phyloP scores from a whole-genome alignment of 2,797 vertebrate genomes.

The Manis javanica region DNA sequence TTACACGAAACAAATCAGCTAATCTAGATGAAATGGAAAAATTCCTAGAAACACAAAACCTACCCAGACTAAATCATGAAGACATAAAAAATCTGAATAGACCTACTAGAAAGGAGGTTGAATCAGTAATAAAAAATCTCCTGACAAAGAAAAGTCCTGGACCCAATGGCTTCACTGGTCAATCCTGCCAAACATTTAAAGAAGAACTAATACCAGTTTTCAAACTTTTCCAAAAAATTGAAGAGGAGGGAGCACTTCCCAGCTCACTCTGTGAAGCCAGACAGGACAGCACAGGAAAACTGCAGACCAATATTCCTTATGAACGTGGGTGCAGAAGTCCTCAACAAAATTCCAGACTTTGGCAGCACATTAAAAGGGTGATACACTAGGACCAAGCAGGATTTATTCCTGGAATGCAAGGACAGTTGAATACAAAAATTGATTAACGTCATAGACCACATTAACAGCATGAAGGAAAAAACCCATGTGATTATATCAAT shows the following conservation, averaged over 20 bases:
- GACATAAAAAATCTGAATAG: background rate
- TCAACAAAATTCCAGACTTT: background rate
- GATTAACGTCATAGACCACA: background rate
- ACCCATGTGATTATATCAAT: background rate
- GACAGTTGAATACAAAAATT: background rate
- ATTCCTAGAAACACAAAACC: background rate
- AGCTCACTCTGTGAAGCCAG: background rate
- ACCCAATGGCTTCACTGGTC: background rate
- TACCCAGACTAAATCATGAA: too few species aligned
- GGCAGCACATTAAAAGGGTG: background rate
- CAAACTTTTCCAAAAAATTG: background rate
- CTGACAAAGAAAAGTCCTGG: background rate
- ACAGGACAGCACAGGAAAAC: background rate
- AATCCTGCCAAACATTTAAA: background rate
- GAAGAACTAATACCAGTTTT: background rate
- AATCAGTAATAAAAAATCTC: background rate
- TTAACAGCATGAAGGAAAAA: background rate
- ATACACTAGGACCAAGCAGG: background rate
- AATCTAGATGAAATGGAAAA: background rate
- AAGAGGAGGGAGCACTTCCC: background rate
- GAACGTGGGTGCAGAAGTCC: background rate
- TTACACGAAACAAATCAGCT: background rate
- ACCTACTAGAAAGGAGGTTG: background rate
- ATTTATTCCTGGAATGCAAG: background rate
- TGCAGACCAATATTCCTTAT: background rate